Base-by-base conservation (phyloP, 2,888 invertebrate genomes). In the Ennomos quercinarius region DNA sequence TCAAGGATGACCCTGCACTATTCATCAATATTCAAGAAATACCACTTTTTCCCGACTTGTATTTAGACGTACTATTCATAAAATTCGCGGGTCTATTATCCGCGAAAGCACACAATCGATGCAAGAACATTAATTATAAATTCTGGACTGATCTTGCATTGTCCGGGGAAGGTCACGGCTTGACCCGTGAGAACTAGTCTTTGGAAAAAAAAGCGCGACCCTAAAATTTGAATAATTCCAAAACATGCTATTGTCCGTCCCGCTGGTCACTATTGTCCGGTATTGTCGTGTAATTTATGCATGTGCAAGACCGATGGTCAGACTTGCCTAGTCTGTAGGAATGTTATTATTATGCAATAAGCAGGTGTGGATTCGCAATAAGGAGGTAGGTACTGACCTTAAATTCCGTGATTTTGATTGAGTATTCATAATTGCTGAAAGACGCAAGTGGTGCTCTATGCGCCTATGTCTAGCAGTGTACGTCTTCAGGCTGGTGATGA, bases 181-280 rank as follows among this genome's bases (percentile, higher is more conserved):
- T 89, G 89, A 91, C 91, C 89, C 92, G 91, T 91, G 92, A 91
- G 92, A 91, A 92, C 84, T 78, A 81, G 74, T 72, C 73, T 73
- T 61, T 60, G 63, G 63, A 77, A 78, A 81, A 17, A 80, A 83
- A 86, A 81, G 83, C 77, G 82, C 84, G 81, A 88, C 91, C 91
- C 91, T 86, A 83, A 87, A 88, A 92, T 92, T 91, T 92, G 89
- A 91, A 91, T 91, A 91, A 87, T 81, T 87, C 87, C 85, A 91
- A 90, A 92, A 91, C 89, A 91, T 66, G 67, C 77, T 74, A 62
- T 69, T 69, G 66, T 68, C 39, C 41, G 40, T 69, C 41, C 41
- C 13, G 41, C 42, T 47, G 49, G 59, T 40, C 59, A 45, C 47
- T 54, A 48, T 58, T 58, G 57, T 57, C 50, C 34, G 54, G 59